These are phyloP conservation scores for Gerosis bhagava DNA, from an alignment of 2,888 invertebrate genomes.

Conservation along the genomic window DNA sequence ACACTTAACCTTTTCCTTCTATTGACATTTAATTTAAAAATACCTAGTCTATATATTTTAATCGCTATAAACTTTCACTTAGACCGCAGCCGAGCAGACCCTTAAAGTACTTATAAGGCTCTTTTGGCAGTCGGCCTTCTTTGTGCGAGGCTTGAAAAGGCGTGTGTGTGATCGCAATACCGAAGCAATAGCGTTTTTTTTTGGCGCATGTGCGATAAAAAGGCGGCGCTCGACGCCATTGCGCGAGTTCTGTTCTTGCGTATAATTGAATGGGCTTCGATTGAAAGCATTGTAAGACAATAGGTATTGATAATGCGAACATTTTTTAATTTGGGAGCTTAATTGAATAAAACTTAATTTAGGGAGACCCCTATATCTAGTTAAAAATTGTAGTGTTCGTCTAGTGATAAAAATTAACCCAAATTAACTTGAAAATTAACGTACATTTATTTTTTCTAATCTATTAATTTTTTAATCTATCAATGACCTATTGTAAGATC, in stretches of 20 bases:
- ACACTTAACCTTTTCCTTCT: background rate
- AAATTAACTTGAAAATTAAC: too few relatives aligned
- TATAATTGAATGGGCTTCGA: constrained; percentile 27
- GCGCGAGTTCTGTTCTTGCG: constrained; percentile 36
- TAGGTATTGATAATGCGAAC: too few relatives aligned
- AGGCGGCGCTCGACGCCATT: constrained; percentile 48
- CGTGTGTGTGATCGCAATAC: constrained; percentile 58
- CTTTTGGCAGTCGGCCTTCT: constrained; percentile 53
- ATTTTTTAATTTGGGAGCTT: too few relatives aligned
- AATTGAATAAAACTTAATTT: too few relatives aligned
- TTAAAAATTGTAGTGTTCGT: too few relatives aligned
- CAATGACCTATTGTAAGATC: too few relatives aligned
- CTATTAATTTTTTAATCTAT: too few relatives aligned
- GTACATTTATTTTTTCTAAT: too few relatives aligned
- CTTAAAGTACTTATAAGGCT: constrained; percentile 47
- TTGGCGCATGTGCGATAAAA: constrained; percentile 56
- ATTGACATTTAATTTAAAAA: too few relatives aligned
- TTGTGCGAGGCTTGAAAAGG: constrained; percentile 58
- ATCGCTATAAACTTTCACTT: constrained; percentile 37
- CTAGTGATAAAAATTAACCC: too few relatives aligned
- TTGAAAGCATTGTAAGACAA: background rate
- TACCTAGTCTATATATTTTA: too few relatives aligned
- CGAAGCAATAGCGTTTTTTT: constrained; percentile 58
- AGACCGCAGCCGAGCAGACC: constrained; percentile 37
- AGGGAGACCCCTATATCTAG: too few relatives aligned